Conservation (phyloP, 2,888 invertebrate species). For the Drosophila infuscata region DNA sequence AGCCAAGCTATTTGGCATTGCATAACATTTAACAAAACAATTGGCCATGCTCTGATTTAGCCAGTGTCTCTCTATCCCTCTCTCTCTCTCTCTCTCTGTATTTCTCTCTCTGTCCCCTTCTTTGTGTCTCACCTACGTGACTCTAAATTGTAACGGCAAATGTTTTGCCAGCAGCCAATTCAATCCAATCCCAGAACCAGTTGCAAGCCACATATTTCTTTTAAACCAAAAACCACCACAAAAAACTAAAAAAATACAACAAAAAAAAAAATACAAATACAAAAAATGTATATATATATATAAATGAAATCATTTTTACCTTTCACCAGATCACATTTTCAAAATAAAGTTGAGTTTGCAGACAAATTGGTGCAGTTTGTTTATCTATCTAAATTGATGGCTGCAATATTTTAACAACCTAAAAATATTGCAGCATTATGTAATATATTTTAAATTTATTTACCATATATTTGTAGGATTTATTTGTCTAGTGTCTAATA, state of each 20-base stretch:
- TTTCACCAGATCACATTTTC: conserved; percentile 64
- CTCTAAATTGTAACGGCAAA: conserved; percentile 48
- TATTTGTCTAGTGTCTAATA: conserved; percentile 22
- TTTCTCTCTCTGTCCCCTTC: conserved; percentile 10
- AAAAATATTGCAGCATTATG: background rate
- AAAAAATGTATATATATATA: background rate
- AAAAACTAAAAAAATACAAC: background rate
- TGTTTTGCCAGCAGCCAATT: conserved; percentile 50
- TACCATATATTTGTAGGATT: conserved; percentile 12
- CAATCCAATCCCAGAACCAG: conserved; percentile 66
- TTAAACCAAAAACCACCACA: conserved; percentile 17
- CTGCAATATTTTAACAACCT: conserved; percentile 1
- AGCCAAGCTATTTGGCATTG: conserved; percentile 52
- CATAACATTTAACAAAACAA: conserved; percentile 75
- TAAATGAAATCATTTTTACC: conserved; percentile 62
- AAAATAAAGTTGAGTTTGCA: background rate
- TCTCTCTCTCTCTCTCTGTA: background rate
- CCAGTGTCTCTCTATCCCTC: conserved; percentile 56
- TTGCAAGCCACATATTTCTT: conserved; percentile 49
- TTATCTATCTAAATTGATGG: conserved; percentile 8
- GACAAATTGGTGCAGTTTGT: conserved; percentile 31
- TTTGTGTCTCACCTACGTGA: conserved; percentile 37
- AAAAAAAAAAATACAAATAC: background rate
- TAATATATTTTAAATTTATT: background rate
- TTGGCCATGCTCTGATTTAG: conserved; percentile 79